Evolutionary conservation across 2,113 vertebrate genomes (phyloP), one percentile per base, ranked within the genome.

Genomic region (Microtus pennsylvanicus): DNA sequence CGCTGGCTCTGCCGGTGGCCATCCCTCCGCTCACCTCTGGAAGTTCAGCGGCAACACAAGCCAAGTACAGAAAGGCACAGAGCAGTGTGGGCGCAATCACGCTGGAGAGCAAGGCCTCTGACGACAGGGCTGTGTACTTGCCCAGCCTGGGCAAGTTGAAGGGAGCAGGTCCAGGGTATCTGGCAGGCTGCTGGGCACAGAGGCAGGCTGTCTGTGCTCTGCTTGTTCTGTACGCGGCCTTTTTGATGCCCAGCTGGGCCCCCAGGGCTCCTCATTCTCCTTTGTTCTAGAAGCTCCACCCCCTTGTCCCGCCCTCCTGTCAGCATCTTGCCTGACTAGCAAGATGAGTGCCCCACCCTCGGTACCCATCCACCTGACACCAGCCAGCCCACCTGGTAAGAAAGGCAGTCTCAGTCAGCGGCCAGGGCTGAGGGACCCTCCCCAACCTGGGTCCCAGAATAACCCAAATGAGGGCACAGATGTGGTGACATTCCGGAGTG

Each of bases 211-310:
- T 65, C 55, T 78, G 75, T 82, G 69, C 52, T 78, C 72, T 28
- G 88, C 87, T 83, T 13, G 1, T 63, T 58, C 94, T 81, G 81
- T 95, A 89, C 67, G 42, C 72, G 42, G 97, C 96, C 97, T 97
- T 98, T 98, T 97, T 96, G 97, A 98, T 97, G 86, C 82, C 90
- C 35, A 47, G 86, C n/a, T 70, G 89, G 63, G 91, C 92, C 97
- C 96, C 93, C 45, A 55, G 91, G 97, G 96, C 92, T 96, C 93
- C 89, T 67, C 75, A 35, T 96, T 96, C 90, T 87, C 76, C 97
- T 98, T 98, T 97, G 97, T 97, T 97, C 94, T 96, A 33, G 93
- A 92, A 87, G 93, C 96, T 94, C 97, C 97, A 3, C 97, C 97
- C 92, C 65, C 55, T 70, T 0, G 7, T 21, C 92, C 97, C 70